These are phyloP conservation scores for Sciurus carolinensis DNA, from an alignment of 2,797 vertebrate genomes.

Conservation along the genomic window DNA sequence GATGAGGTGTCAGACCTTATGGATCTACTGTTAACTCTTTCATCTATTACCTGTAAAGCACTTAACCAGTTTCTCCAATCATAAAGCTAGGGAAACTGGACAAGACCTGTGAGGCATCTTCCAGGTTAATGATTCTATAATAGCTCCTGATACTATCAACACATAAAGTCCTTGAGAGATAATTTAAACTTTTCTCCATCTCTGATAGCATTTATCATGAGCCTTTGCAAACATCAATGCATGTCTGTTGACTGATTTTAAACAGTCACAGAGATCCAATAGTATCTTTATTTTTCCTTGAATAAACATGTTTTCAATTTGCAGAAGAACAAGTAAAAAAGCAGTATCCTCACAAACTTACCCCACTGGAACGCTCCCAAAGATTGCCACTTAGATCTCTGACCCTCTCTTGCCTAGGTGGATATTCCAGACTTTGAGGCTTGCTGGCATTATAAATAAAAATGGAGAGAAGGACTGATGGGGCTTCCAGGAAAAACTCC, in stretches of 20 bases:
- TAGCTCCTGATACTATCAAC: not conserved
- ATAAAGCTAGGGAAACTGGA: not conserved
- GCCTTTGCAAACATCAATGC: not conserved
- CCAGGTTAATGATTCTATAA: not conserved
- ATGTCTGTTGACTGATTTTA: not conserved
- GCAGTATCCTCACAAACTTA: constrained; percentile 88
- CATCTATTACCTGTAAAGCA: not conserved
- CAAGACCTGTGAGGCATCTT: not conserved
- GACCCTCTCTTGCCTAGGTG: constrained; percentile 92
- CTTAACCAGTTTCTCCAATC: not conserved
- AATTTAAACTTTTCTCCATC: not conserved
- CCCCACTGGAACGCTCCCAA: constrained; percentile 96
- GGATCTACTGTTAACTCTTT: not conserved
- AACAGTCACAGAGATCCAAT: constrained; percentile 9
- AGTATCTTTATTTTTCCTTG: not conserved
- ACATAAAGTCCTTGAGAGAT: not conserved
- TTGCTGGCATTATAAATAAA: constrained; percentile 96
- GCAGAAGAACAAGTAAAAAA: constrained; percentile 14
- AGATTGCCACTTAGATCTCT: constrained; percentile 93
- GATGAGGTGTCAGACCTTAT: not conserved
- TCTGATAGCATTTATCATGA: not conserved
- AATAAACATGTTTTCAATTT: not conserved
- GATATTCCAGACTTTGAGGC: constrained; percentile 89
- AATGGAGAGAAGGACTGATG: constrained; percentile 96
- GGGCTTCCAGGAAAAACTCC: constrained; percentile 97